These are phyloP conservation scores for Arizona elegans DNA, from an alignment of 2,113 vertebrate genomes.

Conservation along the genomic window DNA sequence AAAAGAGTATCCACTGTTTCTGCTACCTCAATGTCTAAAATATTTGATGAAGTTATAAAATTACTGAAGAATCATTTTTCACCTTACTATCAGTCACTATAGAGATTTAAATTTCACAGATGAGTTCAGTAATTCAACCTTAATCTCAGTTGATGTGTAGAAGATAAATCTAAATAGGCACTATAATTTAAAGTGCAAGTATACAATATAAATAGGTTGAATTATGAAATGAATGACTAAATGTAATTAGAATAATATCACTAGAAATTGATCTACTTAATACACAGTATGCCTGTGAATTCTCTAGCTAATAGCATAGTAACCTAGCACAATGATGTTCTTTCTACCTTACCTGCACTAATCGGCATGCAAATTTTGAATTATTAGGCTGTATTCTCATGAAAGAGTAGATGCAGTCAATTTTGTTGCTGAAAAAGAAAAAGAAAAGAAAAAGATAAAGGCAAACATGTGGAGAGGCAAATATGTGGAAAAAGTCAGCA, in stretches of 20 bases:
- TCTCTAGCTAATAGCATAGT: conserved; percentile 64
- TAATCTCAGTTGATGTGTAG: conserved; percentile 43
- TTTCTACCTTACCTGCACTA: conserved; percentile 46
- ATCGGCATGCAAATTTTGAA: conserved; percentile 58
- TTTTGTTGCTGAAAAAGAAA: conserved; percentile 51
- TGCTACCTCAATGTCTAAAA: neutral
- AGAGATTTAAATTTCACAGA: neutral
- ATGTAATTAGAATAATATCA: conserved; percentile 72
- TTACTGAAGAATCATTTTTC: neutral
- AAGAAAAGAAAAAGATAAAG: conserved; percentile 20
- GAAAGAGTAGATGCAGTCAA: conserved; percentile 53
- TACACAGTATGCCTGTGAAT: conserved; percentile 65
- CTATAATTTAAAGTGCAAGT: conserved; percentile 49
- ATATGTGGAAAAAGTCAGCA: conserved; percentile 1
- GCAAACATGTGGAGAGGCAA: conserved; percentile 36
- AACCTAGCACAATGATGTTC: conserved; percentile 65
- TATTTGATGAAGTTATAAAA: neutral
- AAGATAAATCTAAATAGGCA: conserved; percentile 38
- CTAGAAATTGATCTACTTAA: conserved; percentile 73
- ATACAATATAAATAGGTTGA: conserved; percentile 60
- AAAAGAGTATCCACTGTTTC: neutral
- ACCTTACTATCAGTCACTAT: neutral
- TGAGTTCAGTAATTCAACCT: neutral
- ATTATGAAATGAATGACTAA: conserved; percentile 70
- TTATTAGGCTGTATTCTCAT: conserved; percentile 51